Conservation (phyloP, 2,113 vertebrate genomes). For the Thunnus maccoyii region DNA sequence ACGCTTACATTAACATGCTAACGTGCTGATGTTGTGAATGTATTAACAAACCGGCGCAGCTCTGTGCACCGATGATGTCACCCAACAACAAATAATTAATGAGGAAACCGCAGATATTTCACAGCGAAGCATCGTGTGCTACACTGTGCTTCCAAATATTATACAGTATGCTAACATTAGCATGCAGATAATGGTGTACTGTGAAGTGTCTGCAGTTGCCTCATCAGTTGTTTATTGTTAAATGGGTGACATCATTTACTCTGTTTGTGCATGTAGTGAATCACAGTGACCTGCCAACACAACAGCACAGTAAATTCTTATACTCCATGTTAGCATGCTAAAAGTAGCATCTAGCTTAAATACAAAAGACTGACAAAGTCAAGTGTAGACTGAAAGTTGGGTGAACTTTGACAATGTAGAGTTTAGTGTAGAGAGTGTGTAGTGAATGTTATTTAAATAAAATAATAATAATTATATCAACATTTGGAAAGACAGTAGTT, state of each 20-base stretch:
- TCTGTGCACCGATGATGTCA: slow-evolving; percentile 36
- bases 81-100: background rate
- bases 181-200: background rate
- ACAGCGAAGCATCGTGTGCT: background rate
- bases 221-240: background rate
- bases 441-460: too few relatives aligned
- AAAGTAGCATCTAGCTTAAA: background rate
- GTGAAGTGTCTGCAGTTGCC: background rate
- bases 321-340: background rate
- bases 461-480: too few relatives aligned
- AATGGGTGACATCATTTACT: background rate
- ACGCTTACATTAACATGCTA: background rate
- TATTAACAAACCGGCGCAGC: background rate
- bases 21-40: background rate
- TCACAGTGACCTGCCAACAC: too few relatives aligned
- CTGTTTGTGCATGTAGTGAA: too few relatives aligned
- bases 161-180: slow-evolving; percentile 1
- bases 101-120: background rate
- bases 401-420: too few relatives aligned
- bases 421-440: too few relatives aligned
- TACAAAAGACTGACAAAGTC: too few relatives aligned
- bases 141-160: slow-evolving; percentile 16
- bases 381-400: too few relatives aligned
- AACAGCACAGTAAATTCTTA: too few relatives aligned
- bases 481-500: too few relatives aligned